Conservation (phyloP, 2,797 vertebrate species). For the Heliangelus exortis region DNA sequence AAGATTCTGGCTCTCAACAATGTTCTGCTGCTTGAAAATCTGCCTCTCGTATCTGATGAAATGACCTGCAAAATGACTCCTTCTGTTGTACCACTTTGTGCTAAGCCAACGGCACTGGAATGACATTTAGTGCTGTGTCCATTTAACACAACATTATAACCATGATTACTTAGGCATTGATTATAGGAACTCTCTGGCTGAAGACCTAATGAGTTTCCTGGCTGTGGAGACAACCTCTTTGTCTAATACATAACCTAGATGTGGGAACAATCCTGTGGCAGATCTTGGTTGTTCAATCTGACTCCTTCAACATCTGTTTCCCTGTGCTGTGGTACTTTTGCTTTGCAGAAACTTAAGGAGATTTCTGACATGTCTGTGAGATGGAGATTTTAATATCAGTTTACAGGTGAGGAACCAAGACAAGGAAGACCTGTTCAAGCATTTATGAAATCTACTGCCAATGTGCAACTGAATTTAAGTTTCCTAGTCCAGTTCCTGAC, state of each 20-base stretch:
- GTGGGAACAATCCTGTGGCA: background rate
- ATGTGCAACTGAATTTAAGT: background rate
- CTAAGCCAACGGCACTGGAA: background rate
- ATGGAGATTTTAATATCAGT: background rate
- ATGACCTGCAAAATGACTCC: background rate
- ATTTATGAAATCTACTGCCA: background rate
- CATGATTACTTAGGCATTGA: background rate
- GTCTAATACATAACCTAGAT: background rate
- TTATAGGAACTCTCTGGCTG: background rate
- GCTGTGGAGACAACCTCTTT: constrained; percentile 1
- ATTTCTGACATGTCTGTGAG: background rate
- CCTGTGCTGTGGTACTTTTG: background rate
- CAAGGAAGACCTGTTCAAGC: background rate
- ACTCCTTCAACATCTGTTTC: background rate
- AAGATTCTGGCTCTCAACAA: background rate
- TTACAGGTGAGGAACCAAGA: background rate
- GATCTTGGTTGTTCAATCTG: constrained; percentile 7
- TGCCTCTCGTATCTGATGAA: background rate
- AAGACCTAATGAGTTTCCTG: constrained; percentile 24
- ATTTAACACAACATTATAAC: background rate
- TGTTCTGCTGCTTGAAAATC: background rate
- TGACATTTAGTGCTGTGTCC: background rate
- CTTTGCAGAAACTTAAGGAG: background rate
- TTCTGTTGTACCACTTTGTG: background rate
- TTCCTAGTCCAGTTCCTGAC: background rate